Evolutionary conservation across 2,888 invertebrate genomes (phyloP).

Genomic region (Hydropsyche betteni): DNA sequence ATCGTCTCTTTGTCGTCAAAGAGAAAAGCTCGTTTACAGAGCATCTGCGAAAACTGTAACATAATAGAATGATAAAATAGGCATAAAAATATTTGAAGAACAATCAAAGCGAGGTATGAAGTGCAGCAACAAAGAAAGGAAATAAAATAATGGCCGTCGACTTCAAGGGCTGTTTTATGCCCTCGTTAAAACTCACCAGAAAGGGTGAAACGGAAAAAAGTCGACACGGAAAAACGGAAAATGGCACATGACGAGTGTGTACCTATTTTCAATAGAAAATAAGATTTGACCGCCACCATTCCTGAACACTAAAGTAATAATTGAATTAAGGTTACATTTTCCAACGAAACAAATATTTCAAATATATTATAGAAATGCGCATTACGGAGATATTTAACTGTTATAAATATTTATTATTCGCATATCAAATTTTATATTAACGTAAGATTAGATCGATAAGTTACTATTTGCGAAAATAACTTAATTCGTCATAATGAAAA

Average conservation of each 20-base stretch:
- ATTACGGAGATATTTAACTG: background rate
- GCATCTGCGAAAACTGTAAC: background rate
- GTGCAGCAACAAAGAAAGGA: slow-evolving; percentile 23
- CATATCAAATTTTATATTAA: too few relatives aligned
- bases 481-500: too few relatives aligned
- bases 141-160: slow-evolving; percentile 36
- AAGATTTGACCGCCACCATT: background rate
- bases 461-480: too few relatives aligned
- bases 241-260: background rate
- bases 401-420: background rate
- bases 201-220: slow-evolving; percentile 18
- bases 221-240: background rate
- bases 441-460: too few relatives aligned
- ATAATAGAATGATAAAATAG: slow-evolving; percentile 1
- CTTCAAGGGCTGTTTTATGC: slow-evolving; percentile 34
- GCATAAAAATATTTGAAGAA: slow-evolving; percentile 27
- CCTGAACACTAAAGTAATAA: background rate
- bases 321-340: background rate
- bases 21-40: background rate
- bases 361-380: background rate
- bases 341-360: too few relatives aligned
- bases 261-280: background rate
- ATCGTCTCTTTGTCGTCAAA: background rate
- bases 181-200: slow-evolving; percentile 31
- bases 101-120: slow-evolving; percentile 31